Conservation (phyloP, 2,113 vertebrate species). For the Gracilinanus agilis region DNA sequence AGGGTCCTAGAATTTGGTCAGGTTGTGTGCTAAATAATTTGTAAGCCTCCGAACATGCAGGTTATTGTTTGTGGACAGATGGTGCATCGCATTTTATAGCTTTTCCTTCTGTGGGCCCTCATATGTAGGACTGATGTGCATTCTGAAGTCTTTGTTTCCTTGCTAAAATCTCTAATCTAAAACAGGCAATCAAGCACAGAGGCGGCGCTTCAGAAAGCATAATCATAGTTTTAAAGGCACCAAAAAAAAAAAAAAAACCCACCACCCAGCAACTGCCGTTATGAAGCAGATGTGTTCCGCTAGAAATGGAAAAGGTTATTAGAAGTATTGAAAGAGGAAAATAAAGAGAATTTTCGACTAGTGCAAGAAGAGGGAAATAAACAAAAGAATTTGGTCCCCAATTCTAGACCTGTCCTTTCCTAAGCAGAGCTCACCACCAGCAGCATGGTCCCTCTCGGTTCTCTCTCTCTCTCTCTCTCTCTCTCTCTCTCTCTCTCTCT, state of each 20-base stretch:
- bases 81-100: slow-evolving; percentile 94
- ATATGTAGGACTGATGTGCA: slow-evolving; percentile 86
- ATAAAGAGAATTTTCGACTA: neutral
- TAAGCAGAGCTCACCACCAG: slow-evolving; percentile 76
- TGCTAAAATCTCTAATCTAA: slow-evolving; percentile 89
- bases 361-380: fast-evolving
- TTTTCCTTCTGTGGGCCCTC: slow-evolving; percentile 95
- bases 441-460: neutral
- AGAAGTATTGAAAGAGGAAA: slow-evolving; percentile 78
- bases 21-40: slow-evolving; percentile 93
- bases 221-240: slow-evolving; percentile 85
- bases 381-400: slow-evolving; percentile 6
- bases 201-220: slow-evolving; percentile 86
- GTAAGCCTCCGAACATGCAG: slow-evolving; percentile 91
- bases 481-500: slow-evolving; percentile 10
- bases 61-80: slow-evolving; percentile 96
- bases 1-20: slow-evolving; percentile 85
- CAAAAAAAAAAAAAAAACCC: neutral
- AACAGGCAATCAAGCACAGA: slow-evolving; percentile 88
- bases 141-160: slow-evolving; percentile 88
- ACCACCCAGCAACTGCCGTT: slow-evolving; percentile 75
- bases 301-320: slow-evolving; percentile 76
- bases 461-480: neutral
- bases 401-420: slow-evolving; percentile 71
- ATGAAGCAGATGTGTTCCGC: slow-evolving; percentile 80